These are phyloP conservation scores for Grallaria varia DNA, from an alignment of 2,113 vertebrate genomes.

Conservation along the genomic window DNA sequence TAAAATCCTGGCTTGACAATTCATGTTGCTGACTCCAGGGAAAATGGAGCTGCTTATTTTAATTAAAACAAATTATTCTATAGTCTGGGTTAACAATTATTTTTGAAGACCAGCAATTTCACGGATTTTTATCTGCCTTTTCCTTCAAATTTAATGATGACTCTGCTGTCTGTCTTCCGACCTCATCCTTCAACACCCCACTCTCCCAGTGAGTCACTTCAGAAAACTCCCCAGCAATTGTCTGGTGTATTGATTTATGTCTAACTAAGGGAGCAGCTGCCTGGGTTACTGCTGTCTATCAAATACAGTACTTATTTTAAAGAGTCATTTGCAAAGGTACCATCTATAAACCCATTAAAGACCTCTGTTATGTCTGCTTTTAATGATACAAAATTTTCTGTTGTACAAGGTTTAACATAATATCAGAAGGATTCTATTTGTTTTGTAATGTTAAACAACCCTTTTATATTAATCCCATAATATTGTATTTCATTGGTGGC, in stretches of 20 bases:
- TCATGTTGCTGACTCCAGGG: not conserved
- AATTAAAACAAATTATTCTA: not conserved
- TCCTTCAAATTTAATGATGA: constrained; percentile 19
- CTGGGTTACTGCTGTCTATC: not conserved
- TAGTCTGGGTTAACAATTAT: not conserved
- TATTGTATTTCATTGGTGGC: not conserved
- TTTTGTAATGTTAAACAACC: not conserved
- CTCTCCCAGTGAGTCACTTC: not conserved
- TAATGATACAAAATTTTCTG: not conserved
- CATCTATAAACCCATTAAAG: not conserved
- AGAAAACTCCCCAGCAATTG: not conserved
- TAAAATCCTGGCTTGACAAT: not conserved
- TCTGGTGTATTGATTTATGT: not conserved
- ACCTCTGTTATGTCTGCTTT: not conserved
- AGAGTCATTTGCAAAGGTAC: not conserved
- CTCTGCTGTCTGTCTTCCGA: not conserved
- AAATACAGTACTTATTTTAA: not conserved
- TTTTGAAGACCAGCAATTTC: not conserved
- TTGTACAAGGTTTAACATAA: not conserved
- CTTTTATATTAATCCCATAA: not conserved
- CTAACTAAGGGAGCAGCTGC: not conserved
- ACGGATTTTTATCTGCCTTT: not conserved
- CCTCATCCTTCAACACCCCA: constrained; percentile 5
- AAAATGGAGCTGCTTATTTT: not conserved
- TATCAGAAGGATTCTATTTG: not conserved